Conservation (phyloP, 2,797 vertebrate species). For the Simalia tracyae region DNA sequence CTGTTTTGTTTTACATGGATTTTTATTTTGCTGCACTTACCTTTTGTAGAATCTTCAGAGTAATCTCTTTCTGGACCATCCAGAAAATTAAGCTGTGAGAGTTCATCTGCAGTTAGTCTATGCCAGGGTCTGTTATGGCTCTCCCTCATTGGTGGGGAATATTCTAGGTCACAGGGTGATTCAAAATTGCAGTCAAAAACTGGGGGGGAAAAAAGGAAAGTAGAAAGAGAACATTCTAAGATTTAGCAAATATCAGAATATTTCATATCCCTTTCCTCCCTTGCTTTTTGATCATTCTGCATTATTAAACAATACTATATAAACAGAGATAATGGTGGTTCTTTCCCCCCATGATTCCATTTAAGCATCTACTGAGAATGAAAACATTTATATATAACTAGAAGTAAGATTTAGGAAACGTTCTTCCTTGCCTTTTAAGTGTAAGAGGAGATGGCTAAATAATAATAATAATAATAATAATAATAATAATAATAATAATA, state of each 20-base stretch:
- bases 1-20: neutral
- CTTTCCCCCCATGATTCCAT: neutral
- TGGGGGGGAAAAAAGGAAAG: conserved; percentile 58
- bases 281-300: neutral
- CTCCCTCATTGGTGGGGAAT: conserved; percentile 64
- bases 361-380: neutral
- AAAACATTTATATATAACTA: neutral
- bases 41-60: conserved; percentile 72
- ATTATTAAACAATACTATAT: neutral
- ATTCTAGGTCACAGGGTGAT: conserved; percentile 77
- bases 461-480: no score
- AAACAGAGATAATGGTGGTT: neutral
- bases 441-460: neutral
- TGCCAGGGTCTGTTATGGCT: conserved; percentile 68
- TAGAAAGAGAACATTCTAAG: neutral
- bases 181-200: conserved; percentile 80
- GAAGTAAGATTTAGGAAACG: neutral
- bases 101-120: conserved; percentile 68
- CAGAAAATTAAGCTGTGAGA: conserved; percentile 61
- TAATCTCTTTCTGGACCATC: conserved; percentile 64
- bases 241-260: neutral
- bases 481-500: no score
- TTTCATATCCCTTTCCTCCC: neutral
- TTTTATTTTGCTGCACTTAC: conserved; percentile 57
- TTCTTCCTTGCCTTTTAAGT: neutral